Evolutionary conservation across 2,113 vertebrate genomes (phyloP).

Genomic region (Passer montanus): DNA sequence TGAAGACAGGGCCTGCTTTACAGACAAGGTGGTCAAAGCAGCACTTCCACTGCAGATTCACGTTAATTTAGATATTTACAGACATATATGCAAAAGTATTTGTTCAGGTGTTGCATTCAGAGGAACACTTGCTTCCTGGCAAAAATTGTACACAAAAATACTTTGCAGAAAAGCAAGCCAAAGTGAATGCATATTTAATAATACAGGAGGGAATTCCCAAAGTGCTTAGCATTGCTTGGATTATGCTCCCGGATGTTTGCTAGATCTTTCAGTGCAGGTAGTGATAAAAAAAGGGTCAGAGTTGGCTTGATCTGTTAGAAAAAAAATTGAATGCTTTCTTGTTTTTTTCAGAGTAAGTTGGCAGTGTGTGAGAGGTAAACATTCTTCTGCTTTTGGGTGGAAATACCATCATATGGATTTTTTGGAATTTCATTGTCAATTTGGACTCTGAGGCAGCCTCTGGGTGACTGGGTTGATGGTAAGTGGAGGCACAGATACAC

Average conservation of each 20-base stretch:
- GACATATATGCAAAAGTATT: background rate
- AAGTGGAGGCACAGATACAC: background rate
- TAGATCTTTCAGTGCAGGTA: background rate
- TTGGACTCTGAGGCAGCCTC: background rate
- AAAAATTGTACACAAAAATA: background rate
- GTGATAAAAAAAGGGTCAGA: background rate
- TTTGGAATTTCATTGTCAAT: background rate
- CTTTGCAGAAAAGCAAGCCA: background rate
- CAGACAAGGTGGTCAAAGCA: conserved; percentile 5
- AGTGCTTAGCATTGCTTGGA: background rate
- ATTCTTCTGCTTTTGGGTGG: background rate
- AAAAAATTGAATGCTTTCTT: background rate
- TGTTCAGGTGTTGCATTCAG: conserved; percentile 6
- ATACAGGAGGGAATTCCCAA: background rate
- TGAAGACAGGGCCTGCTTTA: background rate
- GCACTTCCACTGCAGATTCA: background rate
- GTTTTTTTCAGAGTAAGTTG: background rate
- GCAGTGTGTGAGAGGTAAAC: background rate
- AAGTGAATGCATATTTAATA: background rate
- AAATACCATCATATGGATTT: background rate
- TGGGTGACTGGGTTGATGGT: rapidly evolving
- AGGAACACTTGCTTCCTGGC: background rate
- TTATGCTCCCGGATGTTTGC: background rate
- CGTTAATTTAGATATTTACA: background rate
- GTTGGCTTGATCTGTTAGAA: background rate